Evolutionary conservation across 2,113 vertebrate species (phyloP).

Genomic region (Forbesichthys agassizii): DNA sequence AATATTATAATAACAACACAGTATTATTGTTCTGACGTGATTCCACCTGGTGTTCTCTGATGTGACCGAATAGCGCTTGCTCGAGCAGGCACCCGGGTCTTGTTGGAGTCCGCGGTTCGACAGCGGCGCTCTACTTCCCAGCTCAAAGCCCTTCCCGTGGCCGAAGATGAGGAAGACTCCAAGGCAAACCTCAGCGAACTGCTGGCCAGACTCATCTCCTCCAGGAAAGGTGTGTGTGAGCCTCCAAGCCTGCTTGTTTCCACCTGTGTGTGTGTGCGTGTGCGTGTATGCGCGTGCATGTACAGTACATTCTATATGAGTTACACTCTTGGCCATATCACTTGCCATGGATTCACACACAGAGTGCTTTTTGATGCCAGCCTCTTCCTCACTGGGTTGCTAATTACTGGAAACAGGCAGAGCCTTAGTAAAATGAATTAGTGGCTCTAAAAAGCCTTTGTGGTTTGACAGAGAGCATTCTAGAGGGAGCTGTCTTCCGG

Average conservation of each 20-base stretch:
- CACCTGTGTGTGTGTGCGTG: background rate
- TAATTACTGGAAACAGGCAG: slow-evolving; percentile 57
- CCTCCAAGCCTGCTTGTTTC: background rate
- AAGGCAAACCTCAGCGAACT: slow-evolving; percentile 83
- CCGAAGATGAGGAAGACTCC: slow-evolving; percentile 73
- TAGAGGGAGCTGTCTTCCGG: slow-evolving; percentile 49
- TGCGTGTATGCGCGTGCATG: background rate
- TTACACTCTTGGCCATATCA: slow-evolving; percentile 7
- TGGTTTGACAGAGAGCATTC: slow-evolving; percentile 61
- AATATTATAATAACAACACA: too few relatives aligned
- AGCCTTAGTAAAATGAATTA: slow-evolving; percentile 66
- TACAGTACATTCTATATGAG: background rate
- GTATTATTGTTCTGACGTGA: too few relatives aligned
- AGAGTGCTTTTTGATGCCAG: slow-evolving; percentile 24
- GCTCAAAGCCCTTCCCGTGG: slow-evolving; percentile 65
- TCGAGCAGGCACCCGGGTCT: slow-evolving; percentile 37
- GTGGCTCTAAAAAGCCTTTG: slow-evolving; percentile 69
- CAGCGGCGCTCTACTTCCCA: slow-evolving; percentile 71
- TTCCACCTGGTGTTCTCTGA: too few relatives aligned
- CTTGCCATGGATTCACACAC: slow-evolving; percentile 24
- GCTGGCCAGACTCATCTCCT: slow-evolving; percentile 86
- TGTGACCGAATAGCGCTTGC: slow-evolving; percentile 41
- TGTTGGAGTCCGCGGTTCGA: slow-evolving; percentile 57
- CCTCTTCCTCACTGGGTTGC: slow-evolving; percentile 24
- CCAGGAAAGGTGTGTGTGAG: slow-evolving; percentile 83